Evolutionary conservation across 2,797 vertebrate genomes (phyloP).

Genomic region (Pterois miles): DNA sequence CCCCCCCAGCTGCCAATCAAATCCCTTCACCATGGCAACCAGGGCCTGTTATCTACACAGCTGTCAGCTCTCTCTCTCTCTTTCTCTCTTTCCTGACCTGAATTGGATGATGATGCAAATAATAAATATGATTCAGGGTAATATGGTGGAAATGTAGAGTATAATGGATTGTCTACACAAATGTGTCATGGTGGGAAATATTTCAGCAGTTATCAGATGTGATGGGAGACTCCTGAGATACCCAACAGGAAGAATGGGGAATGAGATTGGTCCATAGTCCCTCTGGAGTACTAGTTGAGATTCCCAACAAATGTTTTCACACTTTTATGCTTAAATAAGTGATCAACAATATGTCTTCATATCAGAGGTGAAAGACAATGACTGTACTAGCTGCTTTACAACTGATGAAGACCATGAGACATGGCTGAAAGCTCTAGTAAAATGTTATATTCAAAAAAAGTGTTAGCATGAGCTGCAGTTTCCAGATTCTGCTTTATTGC

Average conservation of each 20-base stretch:
- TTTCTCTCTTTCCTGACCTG: not conserved
- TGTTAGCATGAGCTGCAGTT: not conserved
- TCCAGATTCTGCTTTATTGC: too few relatives aligned
- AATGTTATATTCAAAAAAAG: not conserved
- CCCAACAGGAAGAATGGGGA: not conserved
- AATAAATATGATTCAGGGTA: not conserved
- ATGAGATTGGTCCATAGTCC: not conserved
- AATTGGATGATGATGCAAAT: not conserved
- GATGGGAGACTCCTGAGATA: not conserved
- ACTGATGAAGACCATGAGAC: not conserved
- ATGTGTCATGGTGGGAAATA: too few relatives aligned
- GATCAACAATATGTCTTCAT: not conserved
- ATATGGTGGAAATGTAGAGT: not conserved
- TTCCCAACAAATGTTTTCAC: not conserved
- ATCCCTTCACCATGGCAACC: constrained; percentile 69
- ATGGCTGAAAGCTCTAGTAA: too few relatives aligned
- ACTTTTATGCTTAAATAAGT: not conserved
- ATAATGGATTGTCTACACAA: too few relatives aligned
- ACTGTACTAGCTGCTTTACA: too few relatives aligned
- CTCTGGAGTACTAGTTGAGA: too few relatives aligned
- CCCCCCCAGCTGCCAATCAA: constrained; percentile 76
- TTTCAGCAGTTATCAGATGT: not conserved
- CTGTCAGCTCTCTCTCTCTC: constrained; percentile 55
- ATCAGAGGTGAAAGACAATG: not conserved
- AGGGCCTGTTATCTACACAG: constrained; percentile 68